Evolutionary conservation across 2,113 vertebrate species (phyloP).

Genomic region (Caracal caracal): DNA sequence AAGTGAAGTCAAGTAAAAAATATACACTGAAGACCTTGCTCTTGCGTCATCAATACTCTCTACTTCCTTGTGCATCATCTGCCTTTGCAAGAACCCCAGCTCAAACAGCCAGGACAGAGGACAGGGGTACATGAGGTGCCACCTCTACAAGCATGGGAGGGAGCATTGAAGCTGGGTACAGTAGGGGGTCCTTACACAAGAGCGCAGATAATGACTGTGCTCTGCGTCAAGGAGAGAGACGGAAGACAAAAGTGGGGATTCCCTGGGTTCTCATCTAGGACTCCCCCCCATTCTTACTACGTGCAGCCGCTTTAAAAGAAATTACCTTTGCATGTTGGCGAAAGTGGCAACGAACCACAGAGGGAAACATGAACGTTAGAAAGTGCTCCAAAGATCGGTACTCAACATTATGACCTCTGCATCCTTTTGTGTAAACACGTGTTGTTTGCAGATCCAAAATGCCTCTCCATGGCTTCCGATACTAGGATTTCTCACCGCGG

Average conservation of each 20-base stretch:
- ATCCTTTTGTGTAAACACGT: rapidly evolving
- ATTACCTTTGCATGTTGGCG: neutral
- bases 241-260: neutral
- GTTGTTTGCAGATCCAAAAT: neutral
- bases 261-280: neutral
- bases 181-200: neutral
- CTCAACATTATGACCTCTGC: too few relatives aligned
- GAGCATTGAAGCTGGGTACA: rapidly evolving
- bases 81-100: neutral
- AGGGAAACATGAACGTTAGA: neutral
- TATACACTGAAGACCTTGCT: neutral
- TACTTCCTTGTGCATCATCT: neutral
- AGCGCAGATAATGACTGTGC: neutral
- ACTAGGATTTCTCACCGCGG: neutral
- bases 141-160: neutral
- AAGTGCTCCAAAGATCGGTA: neutral
- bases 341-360: neutral
- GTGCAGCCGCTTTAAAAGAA: neutral
- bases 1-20: slow-evolving; percentile 2
- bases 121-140: neutral
- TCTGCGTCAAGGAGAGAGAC: neutral
- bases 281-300: neutral
- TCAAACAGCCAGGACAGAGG: neutral
- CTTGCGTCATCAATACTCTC: neutral
- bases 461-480: neutral